Evolutionary conservation across 2,113 vertebrate species (phyloP).

Genomic region (Lepus americanus): DNA sequence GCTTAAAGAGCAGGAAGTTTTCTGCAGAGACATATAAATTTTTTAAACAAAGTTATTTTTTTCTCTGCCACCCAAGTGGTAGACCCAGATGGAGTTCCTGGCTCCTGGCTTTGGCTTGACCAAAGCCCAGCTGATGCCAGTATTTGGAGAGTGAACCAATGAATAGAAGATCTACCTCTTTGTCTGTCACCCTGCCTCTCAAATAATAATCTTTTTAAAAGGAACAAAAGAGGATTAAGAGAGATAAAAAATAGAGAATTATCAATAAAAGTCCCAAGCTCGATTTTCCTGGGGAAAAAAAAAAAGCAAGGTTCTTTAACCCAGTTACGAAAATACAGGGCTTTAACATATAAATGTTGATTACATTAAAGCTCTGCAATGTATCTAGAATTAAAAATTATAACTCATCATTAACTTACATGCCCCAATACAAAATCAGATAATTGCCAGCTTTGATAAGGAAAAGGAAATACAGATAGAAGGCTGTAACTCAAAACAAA

Average conservation of each 20-base stretch:
- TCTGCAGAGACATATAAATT: slow-evolving; percentile 23
- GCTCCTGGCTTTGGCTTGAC: too few relatives aligned
- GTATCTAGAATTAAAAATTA: not conserved
- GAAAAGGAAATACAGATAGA: not conserved
- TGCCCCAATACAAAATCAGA: slow-evolving; percentile 5
- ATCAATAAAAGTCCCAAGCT: slow-evolving; percentile 19
- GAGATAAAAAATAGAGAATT: not conserved
- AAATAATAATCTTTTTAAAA: not conserved
- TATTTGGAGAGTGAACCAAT: too few relatives aligned
- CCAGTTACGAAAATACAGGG: not conserved
- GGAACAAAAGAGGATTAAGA: not conserved
- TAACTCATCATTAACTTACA: not conserved
- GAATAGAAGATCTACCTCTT: too few relatives aligned
- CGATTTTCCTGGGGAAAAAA: not conserved
- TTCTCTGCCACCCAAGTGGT: too few relatives aligned
- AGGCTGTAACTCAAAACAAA: slow-evolving; percentile 16
- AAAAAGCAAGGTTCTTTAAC: slow-evolving; percentile 2
- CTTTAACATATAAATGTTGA: not conserved
- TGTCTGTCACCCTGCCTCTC: too few relatives aligned
- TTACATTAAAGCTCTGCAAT: slow-evolving; percentile 47
- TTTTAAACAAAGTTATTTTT: slow-evolving; percentile 26
- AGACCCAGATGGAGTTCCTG: too few relatives aligned
- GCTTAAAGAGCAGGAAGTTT: not conserved
- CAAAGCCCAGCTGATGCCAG: too few relatives aligned
- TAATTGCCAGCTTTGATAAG: slow-evolving; percentile 11